Evolutionary conservation across 2,888 invertebrate species (phyloP), one percentile per base, ranked within the genome.

Genomic region (Isotomurus palustris): DNA sequence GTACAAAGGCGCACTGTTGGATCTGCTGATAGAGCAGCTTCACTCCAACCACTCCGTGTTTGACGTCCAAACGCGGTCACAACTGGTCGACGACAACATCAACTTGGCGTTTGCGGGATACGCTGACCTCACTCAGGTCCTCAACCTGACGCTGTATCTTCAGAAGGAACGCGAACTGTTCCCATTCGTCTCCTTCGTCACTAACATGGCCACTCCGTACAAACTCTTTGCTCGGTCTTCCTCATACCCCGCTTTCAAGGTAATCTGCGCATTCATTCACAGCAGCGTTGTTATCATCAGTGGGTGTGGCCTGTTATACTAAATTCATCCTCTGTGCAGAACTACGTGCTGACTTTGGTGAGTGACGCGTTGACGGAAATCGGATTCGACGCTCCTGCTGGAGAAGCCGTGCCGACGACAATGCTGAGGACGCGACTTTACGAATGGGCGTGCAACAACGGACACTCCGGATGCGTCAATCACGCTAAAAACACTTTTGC

Each of bases 401-500:
- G 8, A 8, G 66, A 66, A 22, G 14, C 49, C 10, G 48, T 60
- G 2, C 60, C 60, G 24, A 53, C 38, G 1, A 60, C 59, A 21
- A 44, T 69, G 5, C 50, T 69, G 1, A 21, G 69, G 50, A 69
- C 52, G 25, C 47, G 63, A 32, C 25, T 69, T 12, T 55, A 64
- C 47, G 64, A 67, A 49, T 69, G 67, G 69, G 49, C 60, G 8
- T 67, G 67, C 41, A 65, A 64, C 51, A 28, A 63, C 2, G 60
- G 59, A 17, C 41, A 56, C 38, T 10, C 47, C 2, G 55, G 40
- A 4, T 69, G 69, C 22, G 51, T 62, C n/a, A 24, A 28, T 0
- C 58, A 56, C 36, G 56, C 67, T n/a, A 47, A 48, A 29, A n/a
- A n/a, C 2, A 44, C 48, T 17, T 58, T 67, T 27, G 12, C 41